Conservation (phyloP, 2,113 vertebrate species). For the Zosterops pallidus region DNA sequence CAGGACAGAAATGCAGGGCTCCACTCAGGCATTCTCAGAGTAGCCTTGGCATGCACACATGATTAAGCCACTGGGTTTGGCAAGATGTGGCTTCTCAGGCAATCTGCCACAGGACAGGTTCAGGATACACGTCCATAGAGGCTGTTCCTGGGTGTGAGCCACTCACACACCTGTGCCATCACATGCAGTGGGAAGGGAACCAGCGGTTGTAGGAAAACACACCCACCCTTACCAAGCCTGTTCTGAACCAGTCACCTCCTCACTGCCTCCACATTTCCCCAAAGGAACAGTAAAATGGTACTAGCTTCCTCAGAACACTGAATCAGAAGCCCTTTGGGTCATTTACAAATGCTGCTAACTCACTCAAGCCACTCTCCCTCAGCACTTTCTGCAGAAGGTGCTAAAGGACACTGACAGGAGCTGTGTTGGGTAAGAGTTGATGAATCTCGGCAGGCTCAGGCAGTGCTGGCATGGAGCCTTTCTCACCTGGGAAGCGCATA, state of each 20-base stretch:
- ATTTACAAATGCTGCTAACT: neutral
- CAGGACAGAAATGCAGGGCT: neutral
- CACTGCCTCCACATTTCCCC: neutral
- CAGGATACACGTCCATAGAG: neutral
- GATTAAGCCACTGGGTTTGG: neutral
- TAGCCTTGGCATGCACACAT: fast-evolving
- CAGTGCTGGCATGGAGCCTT: neutral
- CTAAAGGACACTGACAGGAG: neutral
- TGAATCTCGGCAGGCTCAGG: neutral
- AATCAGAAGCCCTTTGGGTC: neutral
- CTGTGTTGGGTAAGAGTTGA: fast-evolving
- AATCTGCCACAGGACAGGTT: neutral
- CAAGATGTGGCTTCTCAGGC: neutral
- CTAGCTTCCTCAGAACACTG: neutral
- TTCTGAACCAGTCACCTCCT: neutral
- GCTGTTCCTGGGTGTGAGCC: neutral
- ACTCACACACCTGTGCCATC: fast-evolving
- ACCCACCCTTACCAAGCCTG: neutral
- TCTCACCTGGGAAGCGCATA: conserved; percentile 79
- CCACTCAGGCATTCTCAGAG: fast-evolving
- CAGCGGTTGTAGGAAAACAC: fast-evolving
- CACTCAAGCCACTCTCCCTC: neutral
- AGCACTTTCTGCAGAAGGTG: neutral
- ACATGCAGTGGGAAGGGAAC: neutral
- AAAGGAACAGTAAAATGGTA: neutral